Percentiles rank a stretch among this genome's conserved stretches.
Conservation (phyloP, 2,888 invertebrate genomes). For the Dryocosmus kuriphilus region DNA sequence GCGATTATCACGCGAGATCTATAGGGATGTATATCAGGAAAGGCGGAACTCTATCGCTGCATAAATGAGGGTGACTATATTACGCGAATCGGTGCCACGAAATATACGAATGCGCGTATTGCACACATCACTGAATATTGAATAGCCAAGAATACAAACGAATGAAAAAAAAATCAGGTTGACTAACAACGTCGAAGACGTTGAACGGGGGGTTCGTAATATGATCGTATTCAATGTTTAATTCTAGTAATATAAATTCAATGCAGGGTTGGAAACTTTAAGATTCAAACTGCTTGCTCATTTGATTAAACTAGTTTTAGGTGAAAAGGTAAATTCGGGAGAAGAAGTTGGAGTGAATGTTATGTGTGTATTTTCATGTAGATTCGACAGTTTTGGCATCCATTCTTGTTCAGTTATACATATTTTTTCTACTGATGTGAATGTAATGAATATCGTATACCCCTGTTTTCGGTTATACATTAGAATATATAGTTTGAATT, state of each 20-base stretch:
- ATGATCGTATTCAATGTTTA: constrained; percentile 34
- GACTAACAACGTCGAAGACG: constrained; percentile 38
- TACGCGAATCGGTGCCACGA: constrained; percentile 6
- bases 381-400: neutral
- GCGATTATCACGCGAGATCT: constrained; percentile 50
- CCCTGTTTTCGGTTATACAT: no score
- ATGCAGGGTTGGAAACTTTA: neutral
- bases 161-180: constrained; percentile 22
- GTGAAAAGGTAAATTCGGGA: neutral
- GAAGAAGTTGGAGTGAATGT: neutral
- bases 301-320: constrained; percentile 27
- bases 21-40: constrained; percentile 49
- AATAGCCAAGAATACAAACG: constrained; percentile 20
- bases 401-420: neutral
- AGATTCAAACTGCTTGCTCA: constrained; percentile 14
- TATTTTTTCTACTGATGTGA: no score
- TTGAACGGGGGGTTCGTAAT: constrained; percentile 26
- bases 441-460: no score
- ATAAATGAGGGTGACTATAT: constrained; percentile 37
- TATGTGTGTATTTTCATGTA: neutral
- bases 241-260: constrained; percentile 36
- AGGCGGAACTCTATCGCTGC: constrained; percentile 34
- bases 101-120: constrained; percentile 9
- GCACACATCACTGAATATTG: constrained; percentile 39
- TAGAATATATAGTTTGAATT: no score